Conservation (phyloP, 2,888 invertebrate species). For the Cheilosia vulpina region DNA sequence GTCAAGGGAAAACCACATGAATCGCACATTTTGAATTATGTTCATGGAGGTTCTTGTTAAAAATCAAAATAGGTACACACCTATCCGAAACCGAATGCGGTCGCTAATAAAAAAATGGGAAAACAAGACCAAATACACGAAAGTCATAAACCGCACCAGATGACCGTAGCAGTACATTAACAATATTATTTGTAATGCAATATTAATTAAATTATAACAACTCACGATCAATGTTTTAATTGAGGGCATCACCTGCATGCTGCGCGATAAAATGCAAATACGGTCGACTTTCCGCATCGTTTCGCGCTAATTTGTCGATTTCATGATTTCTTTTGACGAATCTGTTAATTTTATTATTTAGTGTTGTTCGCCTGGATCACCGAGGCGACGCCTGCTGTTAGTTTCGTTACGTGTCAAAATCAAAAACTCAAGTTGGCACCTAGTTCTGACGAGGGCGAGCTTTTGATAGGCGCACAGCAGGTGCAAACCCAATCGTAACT, state of each 20-base stretch:
- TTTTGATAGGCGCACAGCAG: constrained; percentile 66
- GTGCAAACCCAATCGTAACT: constrained; percentile 54
- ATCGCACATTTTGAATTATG: no score
- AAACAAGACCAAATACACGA: constrained; percentile 30
- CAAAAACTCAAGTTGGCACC: constrained; percentile 10
- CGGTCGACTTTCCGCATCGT: constrained; percentile 55
- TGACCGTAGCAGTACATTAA: constrained; percentile 40
- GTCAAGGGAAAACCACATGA: no score
- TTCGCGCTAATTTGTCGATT: constrained; percentile 62
- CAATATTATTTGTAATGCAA: constrained; percentile 52
- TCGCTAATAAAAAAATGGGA: not conserved
- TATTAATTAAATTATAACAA: constrained; percentile 67
- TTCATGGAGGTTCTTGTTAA: no score
- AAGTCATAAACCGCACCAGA: constrained; percentile 33
- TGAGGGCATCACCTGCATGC: constrained; percentile 51
- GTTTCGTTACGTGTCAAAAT: constrained; percentile 43
- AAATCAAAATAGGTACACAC: not conserved
- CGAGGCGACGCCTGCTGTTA: constrained; percentile 23
- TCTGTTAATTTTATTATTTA: constrained; percentile 67
- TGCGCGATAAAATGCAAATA: constrained; percentile 58
- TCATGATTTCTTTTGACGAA: constrained; percentile 49
- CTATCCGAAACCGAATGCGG: not conserved
- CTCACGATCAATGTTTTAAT: constrained; percentile 61
- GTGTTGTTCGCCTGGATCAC: constrained; percentile 5
- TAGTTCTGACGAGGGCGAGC: constrained; percentile 18